These are phyloP conservation scores for Epinephelus lanceolatus DNA, from an alignment of 2,113 vertebrate species.

Conservation along the genomic window DNA sequence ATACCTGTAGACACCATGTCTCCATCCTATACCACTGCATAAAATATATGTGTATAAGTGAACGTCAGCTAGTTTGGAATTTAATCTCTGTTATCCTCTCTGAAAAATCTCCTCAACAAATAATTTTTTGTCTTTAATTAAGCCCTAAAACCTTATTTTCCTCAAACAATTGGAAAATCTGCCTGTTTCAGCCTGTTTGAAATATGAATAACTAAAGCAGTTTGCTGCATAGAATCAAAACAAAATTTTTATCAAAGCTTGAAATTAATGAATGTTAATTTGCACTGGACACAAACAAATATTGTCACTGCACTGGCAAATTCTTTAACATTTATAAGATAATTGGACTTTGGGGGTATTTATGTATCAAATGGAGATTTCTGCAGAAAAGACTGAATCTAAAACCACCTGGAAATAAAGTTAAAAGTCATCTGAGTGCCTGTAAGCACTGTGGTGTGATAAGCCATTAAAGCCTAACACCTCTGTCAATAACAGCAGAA, in stretches of 20 bases:
- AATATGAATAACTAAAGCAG: not conserved
- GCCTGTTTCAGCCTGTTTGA: not conserved
- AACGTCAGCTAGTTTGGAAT: too few species aligned
- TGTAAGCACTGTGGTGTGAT: not conserved
- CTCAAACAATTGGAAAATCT: not conserved
- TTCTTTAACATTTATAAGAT: not conserved
- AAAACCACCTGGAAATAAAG: not conserved
- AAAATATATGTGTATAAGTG: too few species aligned
- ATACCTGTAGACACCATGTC: too few species aligned
- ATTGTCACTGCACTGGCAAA: not conserved
- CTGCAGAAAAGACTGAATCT: not conserved
- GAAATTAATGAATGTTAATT: not conserved
- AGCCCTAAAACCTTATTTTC: not conserved
- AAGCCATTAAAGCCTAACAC: conserved; percentile 20
- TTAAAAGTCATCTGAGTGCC: not conserved
- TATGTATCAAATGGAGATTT: not conserved
- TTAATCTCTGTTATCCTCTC: too few species aligned
- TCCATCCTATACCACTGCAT: too few species aligned
- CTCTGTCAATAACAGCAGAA: conserved; percentile 11
- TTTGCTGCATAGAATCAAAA: not conserved
- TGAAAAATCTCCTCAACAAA: too few species aligned
- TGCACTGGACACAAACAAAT: not conserved
- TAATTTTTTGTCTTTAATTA: not conserved
- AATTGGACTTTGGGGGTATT: not conserved
- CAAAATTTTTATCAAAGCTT: not conserved